phyloP scores from a whole-genome alignment of 2,888 invertebrate species.

The Mimachlamys varia region DNA sequence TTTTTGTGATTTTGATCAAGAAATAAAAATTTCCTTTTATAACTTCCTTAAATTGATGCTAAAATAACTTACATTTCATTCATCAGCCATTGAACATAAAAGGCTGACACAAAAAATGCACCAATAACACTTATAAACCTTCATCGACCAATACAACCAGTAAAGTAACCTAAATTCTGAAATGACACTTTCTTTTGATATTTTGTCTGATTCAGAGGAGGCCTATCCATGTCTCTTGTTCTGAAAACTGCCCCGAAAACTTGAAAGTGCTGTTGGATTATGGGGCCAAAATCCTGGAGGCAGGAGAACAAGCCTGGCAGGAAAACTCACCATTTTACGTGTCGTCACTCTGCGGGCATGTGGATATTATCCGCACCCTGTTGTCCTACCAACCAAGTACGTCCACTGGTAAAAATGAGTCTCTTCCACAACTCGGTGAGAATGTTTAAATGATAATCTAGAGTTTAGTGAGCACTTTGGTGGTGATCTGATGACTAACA shows the following conservation, averaged over 20 bases:
- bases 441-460: not conserved
- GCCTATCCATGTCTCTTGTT: conserved; percentile 55
- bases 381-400: conserved; percentile 59
- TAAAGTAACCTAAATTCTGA: too few relatives aligned
- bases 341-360: conserved; percentile 62
- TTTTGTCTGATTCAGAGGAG: conserved; percentile 56
- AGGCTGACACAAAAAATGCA: too few relatives aligned
- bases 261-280: conserved; percentile 47
- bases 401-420: conserved; percentile 42
- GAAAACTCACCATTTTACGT: conserved; percentile 65
- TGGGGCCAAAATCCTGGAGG: conserved; percentile 52
- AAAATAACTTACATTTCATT: too few relatives aligned
- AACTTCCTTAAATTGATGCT: too few relatives aligned
- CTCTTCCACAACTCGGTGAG: conserved; percentile 49
- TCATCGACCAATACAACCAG: too few relatives aligned
- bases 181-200: too few relatives aligned
- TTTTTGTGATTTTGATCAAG: too few relatives aligned
- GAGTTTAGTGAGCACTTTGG: not conserved
- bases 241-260: not conserved
- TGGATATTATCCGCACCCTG: conserved; percentile 54
- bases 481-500: not conserved
- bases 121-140: too few relatives aligned
- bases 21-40: too few relatives aligned
- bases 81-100: too few relatives aligned
- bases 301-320: conserved; percentile 53